phyloP scores from a whole-genome alignment of 2,113 vertebrate genomes.

The Rhinopomastus cyanomelas region DNA sequence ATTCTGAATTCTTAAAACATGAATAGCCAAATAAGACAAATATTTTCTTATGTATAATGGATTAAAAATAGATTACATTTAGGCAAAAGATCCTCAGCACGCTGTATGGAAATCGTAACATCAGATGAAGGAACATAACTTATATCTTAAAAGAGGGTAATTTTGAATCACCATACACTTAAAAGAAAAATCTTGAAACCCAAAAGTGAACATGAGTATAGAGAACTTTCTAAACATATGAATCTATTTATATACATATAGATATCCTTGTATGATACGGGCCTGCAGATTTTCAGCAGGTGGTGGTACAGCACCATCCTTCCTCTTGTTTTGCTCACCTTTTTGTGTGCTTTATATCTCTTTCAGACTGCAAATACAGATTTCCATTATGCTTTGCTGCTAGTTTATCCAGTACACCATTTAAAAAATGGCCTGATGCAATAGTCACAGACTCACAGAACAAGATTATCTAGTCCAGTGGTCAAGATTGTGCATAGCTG shows the following conservation, averaged over 20 bases:
- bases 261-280: constrained; percentile 28
- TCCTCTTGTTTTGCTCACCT: not conserved
- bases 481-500: not conserved
- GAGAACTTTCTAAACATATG: not conserved
- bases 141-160: not conserved
- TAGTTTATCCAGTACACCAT: not conserved
- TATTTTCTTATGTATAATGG: not conserved
- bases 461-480: too few species aligned
- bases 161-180: not conserved
- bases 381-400: not conserved
- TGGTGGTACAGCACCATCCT: not conserved
- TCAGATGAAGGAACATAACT: not conserved
- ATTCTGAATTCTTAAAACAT: not conserved
- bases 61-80: not conserved
- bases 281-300: constrained; percentile 2
- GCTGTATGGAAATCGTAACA: not conserved
- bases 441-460: too few species aligned
- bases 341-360: not conserved
- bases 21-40: not conserved
- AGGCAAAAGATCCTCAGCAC: not conserved
- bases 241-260: not conserved
- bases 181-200: not conserved
- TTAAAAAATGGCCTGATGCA: not conserved
- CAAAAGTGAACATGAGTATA: not conserved
- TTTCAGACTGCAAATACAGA: not conserved